Base-by-base conservation (phyloP, 2,888 invertebrate genomes). In the Eupithecia dodoneata region DNA sequence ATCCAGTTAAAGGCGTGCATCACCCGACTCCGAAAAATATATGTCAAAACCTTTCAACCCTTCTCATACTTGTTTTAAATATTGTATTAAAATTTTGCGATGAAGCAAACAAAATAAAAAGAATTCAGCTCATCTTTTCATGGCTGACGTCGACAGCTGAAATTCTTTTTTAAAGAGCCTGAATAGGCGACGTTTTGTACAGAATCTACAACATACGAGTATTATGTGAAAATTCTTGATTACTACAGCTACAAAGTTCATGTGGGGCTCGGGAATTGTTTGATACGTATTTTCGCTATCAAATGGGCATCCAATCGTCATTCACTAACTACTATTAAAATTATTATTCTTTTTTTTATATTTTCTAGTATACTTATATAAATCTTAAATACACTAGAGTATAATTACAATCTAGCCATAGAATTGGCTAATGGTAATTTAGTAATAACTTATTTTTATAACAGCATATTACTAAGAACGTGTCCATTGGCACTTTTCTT, bases 141-240 rank as follows among this genome's bases (percentile, higher is more conserved):
- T 30, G 41, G 72, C 59, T 71, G 49, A 44, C 66, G 76, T 69
- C 42, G 76, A 49, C 72, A 70, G 63, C 72, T 63, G 7, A 59
- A n/a, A 59, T 59, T 70, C 59, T 73, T 72, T 67, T 72, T 47
- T 18, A 70, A 72, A 63, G 63, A 66, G 66, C 15, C n/a, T 76
- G 72, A 76, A 76, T 76, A 63, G 72, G 49, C 69, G 59, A 67
- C 67, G 67, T 75, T 71, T 72, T 73, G 69, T 47, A 69, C 47
- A 69, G 18, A 69, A 47, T 45, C 44, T 18, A 49, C 47, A 15
- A 45, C 42, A n/a, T 45, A 30, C 30, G 30, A 30, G 30, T 30
- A 67, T 45, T n/a, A 49, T 6, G 30, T 18, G 18, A 30, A 70
- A 70, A 47, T 70, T 47, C 70, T 13, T 69, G 47, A 47, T 67